A percentile compares a stretch with the other conserved stretches of the same genome.
Conservation (phyloP, 1,140 invertebrate species). For the Globodera rostochiensis region DNA sequence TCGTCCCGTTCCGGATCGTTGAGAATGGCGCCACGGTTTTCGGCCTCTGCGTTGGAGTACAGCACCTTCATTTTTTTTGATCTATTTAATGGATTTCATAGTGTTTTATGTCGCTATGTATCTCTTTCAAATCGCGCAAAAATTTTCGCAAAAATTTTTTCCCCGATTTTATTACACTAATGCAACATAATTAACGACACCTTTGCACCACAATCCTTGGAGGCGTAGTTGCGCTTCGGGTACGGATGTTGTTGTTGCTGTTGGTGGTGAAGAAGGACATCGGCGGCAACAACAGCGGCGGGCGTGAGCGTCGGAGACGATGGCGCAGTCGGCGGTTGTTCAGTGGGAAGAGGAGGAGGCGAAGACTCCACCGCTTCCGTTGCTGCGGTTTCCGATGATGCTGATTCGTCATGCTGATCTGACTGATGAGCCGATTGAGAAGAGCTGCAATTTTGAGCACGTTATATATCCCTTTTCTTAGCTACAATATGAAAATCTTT, state of each 20-base stretch:
- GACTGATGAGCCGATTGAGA: not conserved
- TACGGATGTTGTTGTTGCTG: conserved; percentile 15
- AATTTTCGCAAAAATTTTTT: too few relatives aligned
- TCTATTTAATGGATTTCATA: too few relatives aligned
- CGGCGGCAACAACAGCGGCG: not conserved
- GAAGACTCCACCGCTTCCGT: not conserved
- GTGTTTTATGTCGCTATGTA: too few relatives aligned
- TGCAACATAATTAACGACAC: conserved; percentile 70
- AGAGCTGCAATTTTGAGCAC: too few relatives aligned
- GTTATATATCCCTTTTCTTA: too few relatives aligned
- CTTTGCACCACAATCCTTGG: conserved; percentile 94
- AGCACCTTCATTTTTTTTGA: conserved; percentile 66
- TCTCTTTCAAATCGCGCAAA: too few relatives aligned
- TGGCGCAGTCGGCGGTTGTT: conserved; percentile 1
- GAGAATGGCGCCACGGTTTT: conserved; percentile 78
- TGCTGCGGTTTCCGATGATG: not conserved
- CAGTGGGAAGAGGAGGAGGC: not conserved
- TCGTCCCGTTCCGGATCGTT: conserved; percentile 80
- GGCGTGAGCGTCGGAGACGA: not conserved
- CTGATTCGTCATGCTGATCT: not conserved
- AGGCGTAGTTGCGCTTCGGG: conserved; percentile 69
- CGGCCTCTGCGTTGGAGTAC: conserved; percentile 84
- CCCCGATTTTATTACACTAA: too few relatives aligned
- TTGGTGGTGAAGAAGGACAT: conserved; percentile 2
- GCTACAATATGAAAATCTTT: too few relatives aligned